Percentiles rank a stretch among this genome's conserved stretches.
Evolutionary conservation across 2,797 vertebrate species (phyloP).

Genomic region (Clarias fuscus): DNA sequence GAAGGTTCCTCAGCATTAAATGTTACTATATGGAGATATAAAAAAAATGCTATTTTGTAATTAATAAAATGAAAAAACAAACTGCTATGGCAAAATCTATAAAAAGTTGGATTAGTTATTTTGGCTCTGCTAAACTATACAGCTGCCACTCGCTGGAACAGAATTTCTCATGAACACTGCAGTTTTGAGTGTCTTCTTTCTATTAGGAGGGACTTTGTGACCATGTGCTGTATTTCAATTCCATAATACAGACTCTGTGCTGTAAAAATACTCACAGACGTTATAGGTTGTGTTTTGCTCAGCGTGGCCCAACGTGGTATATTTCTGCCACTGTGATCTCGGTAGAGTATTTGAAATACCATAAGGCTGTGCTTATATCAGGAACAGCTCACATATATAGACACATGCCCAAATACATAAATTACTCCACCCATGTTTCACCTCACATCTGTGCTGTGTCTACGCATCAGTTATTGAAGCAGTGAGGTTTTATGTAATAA

Average conservation of each 20-base stretch:
- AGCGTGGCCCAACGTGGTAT: neutral
- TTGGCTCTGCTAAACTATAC: neutral
- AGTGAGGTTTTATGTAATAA: slow-evolving; percentile 61
- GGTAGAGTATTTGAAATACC: neutral
- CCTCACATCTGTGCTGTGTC: neutral
- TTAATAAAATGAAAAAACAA: neutral
- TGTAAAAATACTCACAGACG: neutral
- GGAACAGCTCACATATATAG: neutral
- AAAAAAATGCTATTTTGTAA: neutral
- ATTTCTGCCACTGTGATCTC: neutral
- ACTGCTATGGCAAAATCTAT: neutral
- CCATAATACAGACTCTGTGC: neutral
- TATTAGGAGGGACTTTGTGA: neutral
- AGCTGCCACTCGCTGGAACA: neutral
- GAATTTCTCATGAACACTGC: neutral
- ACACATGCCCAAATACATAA: slow-evolving; percentile 34
- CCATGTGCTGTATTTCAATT: neutral
- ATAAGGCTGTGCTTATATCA: neutral
- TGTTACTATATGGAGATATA: neutral
- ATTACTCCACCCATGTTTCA: neutral
- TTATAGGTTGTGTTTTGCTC: neutral
- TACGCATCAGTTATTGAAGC: slow-evolving; percentile 25
- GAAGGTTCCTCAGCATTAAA: neutral
- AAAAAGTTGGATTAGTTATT: neutral
- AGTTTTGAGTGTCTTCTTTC: neutral